These are phyloP conservation scores for Crotalus helleri DNA, from an alignment of 2,113 vertebrate species.

Conservation along the genomic window DNA sequence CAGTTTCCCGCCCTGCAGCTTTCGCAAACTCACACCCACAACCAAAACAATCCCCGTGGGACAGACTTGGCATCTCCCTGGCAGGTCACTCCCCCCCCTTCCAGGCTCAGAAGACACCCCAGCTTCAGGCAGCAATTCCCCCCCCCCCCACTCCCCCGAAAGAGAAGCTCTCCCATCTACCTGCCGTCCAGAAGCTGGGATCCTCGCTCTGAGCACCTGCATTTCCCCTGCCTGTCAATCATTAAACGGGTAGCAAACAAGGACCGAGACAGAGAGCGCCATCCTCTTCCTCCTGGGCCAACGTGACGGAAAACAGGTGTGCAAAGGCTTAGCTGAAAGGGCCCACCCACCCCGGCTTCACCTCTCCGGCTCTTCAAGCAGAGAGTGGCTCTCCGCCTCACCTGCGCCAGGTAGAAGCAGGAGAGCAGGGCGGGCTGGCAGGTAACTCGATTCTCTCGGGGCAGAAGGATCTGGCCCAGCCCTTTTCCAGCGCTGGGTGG, in stretches of 20 bases:
- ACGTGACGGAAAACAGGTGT: not conserved
- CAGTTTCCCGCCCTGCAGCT: not conserved
- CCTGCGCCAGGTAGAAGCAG: not conserved
- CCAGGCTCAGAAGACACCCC: not conserved
- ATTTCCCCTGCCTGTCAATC: not conserved
- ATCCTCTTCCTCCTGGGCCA: not conserved
- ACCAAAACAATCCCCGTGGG: not conserved
- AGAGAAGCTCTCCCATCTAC: not conserved
- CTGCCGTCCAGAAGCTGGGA: not conserved
- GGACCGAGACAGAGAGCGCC: no score
- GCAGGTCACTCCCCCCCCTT: not conserved
- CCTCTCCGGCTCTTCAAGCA: not conserved
- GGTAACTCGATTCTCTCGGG: slow-evolving; percentile 38
- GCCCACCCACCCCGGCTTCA: not conserved
- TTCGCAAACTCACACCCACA: not conserved
- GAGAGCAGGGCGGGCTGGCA: not conserved
- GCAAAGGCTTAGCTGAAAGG: no score
- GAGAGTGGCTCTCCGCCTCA: not conserved
- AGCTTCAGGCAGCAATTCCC: not conserved
- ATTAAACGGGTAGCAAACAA: not conserved
- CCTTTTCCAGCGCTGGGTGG: not conserved
- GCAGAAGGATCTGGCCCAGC: slow-evolving; percentile 4
- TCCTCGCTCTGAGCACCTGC: not conserved
- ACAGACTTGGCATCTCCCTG: not conserved
- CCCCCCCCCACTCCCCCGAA: no score